Evolutionary conservation across 2,113 vertebrate genomes (phyloP).

Genomic region (Pterocles gutturalis): DNA sequence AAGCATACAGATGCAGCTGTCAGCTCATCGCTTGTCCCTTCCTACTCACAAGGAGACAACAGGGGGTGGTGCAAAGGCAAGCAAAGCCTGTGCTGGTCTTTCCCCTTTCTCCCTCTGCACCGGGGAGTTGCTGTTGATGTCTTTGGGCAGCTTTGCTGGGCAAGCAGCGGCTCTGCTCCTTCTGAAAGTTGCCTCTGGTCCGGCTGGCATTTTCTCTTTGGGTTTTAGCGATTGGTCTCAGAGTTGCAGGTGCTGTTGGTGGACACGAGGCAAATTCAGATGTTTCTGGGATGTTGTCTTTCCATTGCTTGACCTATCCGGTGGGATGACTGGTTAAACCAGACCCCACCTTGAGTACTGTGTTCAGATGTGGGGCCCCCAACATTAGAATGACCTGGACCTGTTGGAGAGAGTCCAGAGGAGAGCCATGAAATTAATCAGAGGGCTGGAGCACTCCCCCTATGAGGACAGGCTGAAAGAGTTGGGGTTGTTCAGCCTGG

Average conservation of each 20-base stretch:
- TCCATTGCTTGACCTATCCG: background rate
- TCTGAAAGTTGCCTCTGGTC: background rate
- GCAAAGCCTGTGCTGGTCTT: fast-evolving
- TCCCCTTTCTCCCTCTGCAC: background rate
- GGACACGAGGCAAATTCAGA: background rate
- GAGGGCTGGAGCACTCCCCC: too few relatives aligned
- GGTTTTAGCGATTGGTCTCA: background rate
- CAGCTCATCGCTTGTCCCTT: background rate
- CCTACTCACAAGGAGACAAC: background rate
- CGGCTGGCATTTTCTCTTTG: background rate
- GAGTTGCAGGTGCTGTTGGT: background rate
- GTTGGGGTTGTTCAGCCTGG: too few relatives aligned
- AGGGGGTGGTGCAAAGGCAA: background rate
- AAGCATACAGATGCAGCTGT: background rate
- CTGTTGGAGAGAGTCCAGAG: too few relatives aligned
- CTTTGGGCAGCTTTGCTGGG: background rate
- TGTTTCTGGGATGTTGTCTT: background rate
- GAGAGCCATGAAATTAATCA: too few relatives aligned
- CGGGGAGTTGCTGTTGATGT: background rate
- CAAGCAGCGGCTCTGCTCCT: fast-evolving
- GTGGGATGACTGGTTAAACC: background rate
- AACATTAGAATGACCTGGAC: too few relatives aligned
- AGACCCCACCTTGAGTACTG: too few relatives aligned
- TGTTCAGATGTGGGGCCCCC: too few relatives aligned
- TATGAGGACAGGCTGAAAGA: too few relatives aligned